Percentiles rank a stretch among this genome's conserved stretches.
phyloP scores from a whole-genome alignment of 2,888 invertebrate genomes.

The Agrilus mali region DNA sequence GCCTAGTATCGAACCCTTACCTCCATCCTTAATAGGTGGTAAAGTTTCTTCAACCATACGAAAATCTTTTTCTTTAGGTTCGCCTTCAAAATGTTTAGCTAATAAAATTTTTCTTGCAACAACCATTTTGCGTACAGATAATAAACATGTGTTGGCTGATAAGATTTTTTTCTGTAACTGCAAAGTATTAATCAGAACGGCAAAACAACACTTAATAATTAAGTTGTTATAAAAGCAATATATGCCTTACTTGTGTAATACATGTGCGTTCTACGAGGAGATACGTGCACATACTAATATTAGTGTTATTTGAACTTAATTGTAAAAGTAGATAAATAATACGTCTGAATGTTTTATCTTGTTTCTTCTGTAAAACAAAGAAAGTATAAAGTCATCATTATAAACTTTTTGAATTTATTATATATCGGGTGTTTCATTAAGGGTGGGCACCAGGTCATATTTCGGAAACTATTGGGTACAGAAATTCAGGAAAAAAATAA shows the following conservation, averaged over 20 bases:
- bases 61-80: constrained; percentile 50
- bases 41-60: constrained; percentile 51
- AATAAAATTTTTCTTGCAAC: constrained; percentile 50
- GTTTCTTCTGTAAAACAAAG: no score
- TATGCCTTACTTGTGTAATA: background rate
- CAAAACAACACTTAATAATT: background rate
- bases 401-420: no score
- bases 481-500: no score
- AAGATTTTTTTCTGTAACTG: background rate
- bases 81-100: constrained; percentile 48
- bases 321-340: no score
- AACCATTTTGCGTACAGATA: constrained; percentile 28
- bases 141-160: no score
- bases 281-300: no score
- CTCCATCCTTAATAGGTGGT: constrained; percentile 49
- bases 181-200: background rate
- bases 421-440: no score
- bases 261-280: background rate
- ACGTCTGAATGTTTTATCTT: no score
- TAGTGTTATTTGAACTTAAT: no score
- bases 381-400: no score
- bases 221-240: background rate
- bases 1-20: constrained; percentile 35
- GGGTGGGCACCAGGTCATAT: no score
- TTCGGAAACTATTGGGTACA: no score